Evolutionary conservation across 2,888 invertebrate species (phyloP).

Genomic region (Synanthedon tipuliformis): DNA sequence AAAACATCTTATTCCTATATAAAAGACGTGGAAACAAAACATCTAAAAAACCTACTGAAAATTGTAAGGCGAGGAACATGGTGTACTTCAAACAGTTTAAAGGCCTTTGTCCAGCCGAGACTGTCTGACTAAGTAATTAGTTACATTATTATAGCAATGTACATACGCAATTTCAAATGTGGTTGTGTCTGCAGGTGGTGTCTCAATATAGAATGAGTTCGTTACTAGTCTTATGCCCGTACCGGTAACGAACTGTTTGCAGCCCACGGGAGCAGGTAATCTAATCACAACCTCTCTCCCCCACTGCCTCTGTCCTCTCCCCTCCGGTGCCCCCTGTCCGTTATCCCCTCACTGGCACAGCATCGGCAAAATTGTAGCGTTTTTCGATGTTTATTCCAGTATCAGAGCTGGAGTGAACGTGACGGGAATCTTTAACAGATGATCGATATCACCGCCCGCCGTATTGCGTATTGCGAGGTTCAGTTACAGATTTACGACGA

Average conservation of each 20-base stretch:
- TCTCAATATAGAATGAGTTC: constrained; percentile 19
- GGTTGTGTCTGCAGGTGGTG: background rate
- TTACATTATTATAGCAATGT: too few species aligned
- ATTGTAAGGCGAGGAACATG: too few species aligned
- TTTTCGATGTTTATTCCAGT: constrained; percentile 56
- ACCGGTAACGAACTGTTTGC: constrained; percentile 60
- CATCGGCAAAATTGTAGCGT: constrained; percentile 18
- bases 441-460: constrained; percentile 6
- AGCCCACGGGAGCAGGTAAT: constrained; percentile 60
- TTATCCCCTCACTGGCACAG: background rate
- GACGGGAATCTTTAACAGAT: constrained; percentile 15
- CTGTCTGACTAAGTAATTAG: too few species aligned
- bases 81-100: too few species aligned
- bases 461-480: background rate
- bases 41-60: too few species aligned
- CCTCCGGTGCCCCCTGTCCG: constrained; percentile 9
- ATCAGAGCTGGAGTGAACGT: constrained; percentile 39
- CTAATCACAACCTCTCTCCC: constrained; percentile 32
- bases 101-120: too few species aligned
- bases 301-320: constrained; percentile 5
- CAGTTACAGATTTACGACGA: too few species aligned
- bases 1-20: too few species aligned
- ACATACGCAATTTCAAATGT: too few species aligned
- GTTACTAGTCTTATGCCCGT: constrained; percentile 28
- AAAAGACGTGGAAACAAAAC: too few species aligned